A percentile compares a stretch with the other conserved stretches of the same genome.
phyloP scores from a whole-genome alignment of 2,797 vertebrate genomes.

The Sebastes kiyomatsui region DNA sequence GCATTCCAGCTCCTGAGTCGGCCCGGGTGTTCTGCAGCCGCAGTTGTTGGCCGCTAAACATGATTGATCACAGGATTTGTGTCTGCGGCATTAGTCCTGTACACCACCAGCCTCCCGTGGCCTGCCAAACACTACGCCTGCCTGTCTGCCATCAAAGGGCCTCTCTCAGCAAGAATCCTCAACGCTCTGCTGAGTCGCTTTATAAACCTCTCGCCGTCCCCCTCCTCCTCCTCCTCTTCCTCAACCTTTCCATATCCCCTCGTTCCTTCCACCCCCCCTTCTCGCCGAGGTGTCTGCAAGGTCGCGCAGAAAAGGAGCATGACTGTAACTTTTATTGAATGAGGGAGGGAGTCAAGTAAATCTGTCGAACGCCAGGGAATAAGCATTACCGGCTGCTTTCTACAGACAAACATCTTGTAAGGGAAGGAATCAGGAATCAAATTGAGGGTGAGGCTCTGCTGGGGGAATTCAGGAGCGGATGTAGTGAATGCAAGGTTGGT shows the following conservation, averaged over 20 bases:
- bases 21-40: slow-evolving; percentile 44
- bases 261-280: background rate
- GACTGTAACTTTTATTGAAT: slow-evolving; percentile 52
- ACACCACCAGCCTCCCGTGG: slow-evolving; percentile 46
- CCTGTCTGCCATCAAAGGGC: slow-evolving; percentile 57
- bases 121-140: slow-evolving; percentile 47
- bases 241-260: background rate
- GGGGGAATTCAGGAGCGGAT: slow-evolving; percentile 20
- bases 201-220: slow-evolving; percentile 34
- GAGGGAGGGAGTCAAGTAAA: slow-evolving; percentile 27
- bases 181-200: slow-evolving; percentile 44
- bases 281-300: slow-evolving; percentile 3
- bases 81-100: slow-evolving; percentile 53
- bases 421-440: slow-evolving; percentile 39
- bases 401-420: slow-evolving; percentile 54
- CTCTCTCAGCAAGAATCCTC: slow-evolving; percentile 65
- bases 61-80: slow-evolving; percentile 72
- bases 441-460: slow-evolving; percentile 39
- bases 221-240: background rate
- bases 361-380: slow-evolving; percentile 16
- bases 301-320: background rate
- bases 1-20: slow-evolving; percentile 44
- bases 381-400: slow-evolving; percentile 42
- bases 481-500: slow-evolving; percentile 24
- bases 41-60: slow-evolving; percentile 60